These are phyloP conservation scores for Taphrorychus bicolor DNA, from an alignment of 2,888 invertebrate species.

Conservation along the genomic window DNA sequence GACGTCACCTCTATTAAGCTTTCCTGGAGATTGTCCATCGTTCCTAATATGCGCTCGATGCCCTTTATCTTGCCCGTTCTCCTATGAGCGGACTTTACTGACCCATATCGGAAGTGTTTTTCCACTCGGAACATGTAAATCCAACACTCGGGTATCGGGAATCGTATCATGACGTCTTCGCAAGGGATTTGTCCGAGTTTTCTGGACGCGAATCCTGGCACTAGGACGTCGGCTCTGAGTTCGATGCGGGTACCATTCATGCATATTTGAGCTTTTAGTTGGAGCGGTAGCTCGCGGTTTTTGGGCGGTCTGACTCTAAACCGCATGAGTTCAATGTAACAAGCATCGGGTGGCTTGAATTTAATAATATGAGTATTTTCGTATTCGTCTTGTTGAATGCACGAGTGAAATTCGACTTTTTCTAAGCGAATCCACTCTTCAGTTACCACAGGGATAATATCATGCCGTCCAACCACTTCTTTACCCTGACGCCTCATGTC, in stretches of 20 bases:
- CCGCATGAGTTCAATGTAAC: slow-evolving; percentile 95
- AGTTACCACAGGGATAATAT: slow-evolving; percentile 97
- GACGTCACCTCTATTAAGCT: slow-evolving; percentile 95
- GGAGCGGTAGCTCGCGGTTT: slow-evolving; percentile 95
- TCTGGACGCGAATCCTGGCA: slow-evolving; percentile 95
- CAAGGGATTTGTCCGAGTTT: slow-evolving; percentile 96
- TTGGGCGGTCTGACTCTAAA: slow-evolving; percentile 95
- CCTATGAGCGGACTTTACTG: slow-evolving; percentile 92
- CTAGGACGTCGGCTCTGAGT: slow-evolving; percentile 92
- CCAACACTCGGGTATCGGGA: slow-evolving; percentile 99
- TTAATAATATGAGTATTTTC: slow-evolving; percentile 83
- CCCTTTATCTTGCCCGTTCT: slow-evolving; percentile 91
- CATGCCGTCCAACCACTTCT: slow-evolving; percentile 98
- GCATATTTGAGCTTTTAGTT: slow-evolving; percentile 89
- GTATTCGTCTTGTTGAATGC: slow-evolving; percentile 91
- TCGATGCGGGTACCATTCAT: slow-evolving; percentile 91
- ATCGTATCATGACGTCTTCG: slow-evolving; percentile 94
- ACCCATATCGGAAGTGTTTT: slow-evolving; percentile 96
- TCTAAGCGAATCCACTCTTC: slow-evolving; percentile 99
- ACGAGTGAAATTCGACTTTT: slow-evolving; percentile 91
- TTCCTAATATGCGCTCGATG: slow-evolving; percentile 89
- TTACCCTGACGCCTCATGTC: slow-evolving; percentile 98
- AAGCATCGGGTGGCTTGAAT: slow-evolving; percentile 96
- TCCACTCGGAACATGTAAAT: slow-evolving; percentile 98
- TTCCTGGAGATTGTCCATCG: slow-evolving; percentile 88